These are phyloP conservation scores for Chunga burmeisteri DNA, from an alignment of 2,113 vertebrate species.

Conservation along the genomic window DNA sequence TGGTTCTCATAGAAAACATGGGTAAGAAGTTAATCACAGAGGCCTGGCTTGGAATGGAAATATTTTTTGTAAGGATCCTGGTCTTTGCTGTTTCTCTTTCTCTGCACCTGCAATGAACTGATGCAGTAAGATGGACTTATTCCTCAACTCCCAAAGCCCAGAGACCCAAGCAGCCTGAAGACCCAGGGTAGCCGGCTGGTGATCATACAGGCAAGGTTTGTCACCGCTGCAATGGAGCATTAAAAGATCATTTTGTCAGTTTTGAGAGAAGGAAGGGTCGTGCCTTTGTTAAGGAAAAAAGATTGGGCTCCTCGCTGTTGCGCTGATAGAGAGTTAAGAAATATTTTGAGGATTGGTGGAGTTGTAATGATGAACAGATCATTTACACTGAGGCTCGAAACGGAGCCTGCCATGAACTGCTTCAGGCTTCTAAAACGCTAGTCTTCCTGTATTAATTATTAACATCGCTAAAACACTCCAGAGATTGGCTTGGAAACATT, in stretches of 20 bases:
- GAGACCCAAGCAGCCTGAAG: not conserved
- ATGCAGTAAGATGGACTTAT: not conserved
- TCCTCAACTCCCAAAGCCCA: not conserved
- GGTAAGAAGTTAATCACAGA: not conserved
- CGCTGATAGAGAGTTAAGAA: not conserved
- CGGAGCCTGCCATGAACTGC: not conserved
- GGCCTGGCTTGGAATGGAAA: not conserved
- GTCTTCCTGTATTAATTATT: slow-evolving; percentile 37
- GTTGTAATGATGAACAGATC: not conserved
- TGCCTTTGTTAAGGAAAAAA: not conserved
- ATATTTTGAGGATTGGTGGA: not conserved
- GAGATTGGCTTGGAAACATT: slow-evolving; percentile 25
- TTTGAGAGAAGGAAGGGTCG: not conserved
- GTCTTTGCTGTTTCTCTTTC: not conserved
- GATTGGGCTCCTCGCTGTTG: not conserved
- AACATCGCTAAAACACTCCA: slow-evolving; percentile 9
- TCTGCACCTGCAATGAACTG: not conserved
- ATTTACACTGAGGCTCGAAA: not conserved
- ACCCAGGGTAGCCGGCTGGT: not conserved
- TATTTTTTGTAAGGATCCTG: not conserved
- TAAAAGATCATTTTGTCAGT: not conserved
- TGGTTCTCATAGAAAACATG: not conserved
- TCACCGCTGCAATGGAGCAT: not conserved
- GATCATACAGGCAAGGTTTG: not conserved
- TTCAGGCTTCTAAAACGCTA: not conserved